Base-by-base conservation (phyloP, 2,797 vertebrate species). In the Sebastolobus altivelis region DNA sequence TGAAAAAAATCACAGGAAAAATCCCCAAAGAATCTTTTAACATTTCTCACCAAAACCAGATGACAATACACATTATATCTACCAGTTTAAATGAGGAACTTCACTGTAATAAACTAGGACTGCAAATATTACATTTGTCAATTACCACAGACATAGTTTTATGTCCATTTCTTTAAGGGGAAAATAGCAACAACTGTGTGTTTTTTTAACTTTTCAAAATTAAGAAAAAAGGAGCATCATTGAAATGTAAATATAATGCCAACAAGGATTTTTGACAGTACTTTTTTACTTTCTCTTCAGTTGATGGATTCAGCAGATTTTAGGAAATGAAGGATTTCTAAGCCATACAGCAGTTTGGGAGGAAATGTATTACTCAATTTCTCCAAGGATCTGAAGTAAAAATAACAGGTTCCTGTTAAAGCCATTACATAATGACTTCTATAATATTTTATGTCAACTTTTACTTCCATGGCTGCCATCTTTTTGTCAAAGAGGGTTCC, bases 361-460 rank as follows among this genome's bases (percentile, higher is more conserved):
- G 40, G 40, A 49, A 22, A 46, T 1, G 27, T 55, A 31, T 71
- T 2, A 40, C 3, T 31, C 46, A 70, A 1, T 38, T 22, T 35
- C 20, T 70, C 29, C 5, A 46, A 22, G 10, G 52, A 38, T 56
- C 31, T 54, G 16, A 38, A 27, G 29, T 40, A 25, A 61, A 52
- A 25, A 67, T 22, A 62, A 27, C 0, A 0, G 29, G n/a, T 55
- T 61, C 43, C 13, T 46, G 60, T 56, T 27, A 83, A 88, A 63
- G 25, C 38, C 3, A 20, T 81, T 72, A 65, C 29, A 66, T 70
- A 60, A 85, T 68, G 25, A 81, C 55, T 29, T 70, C 7, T 46
- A 31, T 46, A 35, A 78, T 55, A 65, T 80, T 79, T 60, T 13
- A 75, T 29, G 61, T 70, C 33, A 35, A 10, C 33, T n/a, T 75